Conservation (phyloP, 2,113 vertebrate genomes). For the Rhinopomastus cyanomelas region DNA sequence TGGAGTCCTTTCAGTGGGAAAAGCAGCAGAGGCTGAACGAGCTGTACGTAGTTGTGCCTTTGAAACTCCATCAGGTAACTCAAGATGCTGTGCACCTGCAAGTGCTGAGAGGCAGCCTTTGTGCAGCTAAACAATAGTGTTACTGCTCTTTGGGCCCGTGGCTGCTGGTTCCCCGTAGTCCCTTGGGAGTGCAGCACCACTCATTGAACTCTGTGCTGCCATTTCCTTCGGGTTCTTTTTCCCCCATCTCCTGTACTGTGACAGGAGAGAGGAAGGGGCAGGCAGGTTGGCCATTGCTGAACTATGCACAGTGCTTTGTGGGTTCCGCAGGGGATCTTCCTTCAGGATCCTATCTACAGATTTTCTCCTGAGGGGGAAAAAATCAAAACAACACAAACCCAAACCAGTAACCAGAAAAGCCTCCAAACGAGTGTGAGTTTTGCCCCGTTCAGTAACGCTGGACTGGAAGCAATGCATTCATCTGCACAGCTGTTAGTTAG, state of each 20-base stretch:
- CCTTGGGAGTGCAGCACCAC: background rate
- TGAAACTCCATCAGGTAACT: slow-evolving; percentile 91
- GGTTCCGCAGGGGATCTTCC: background rate
- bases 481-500: background rate
- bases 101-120: background rate
- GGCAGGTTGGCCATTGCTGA: background rate
- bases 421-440: background rate
- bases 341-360: background rate
- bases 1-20: slow-evolving; percentile 87
- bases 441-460: background rate
- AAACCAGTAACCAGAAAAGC: background rate
- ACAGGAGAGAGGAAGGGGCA: background rate
- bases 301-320: background rate
- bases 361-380: background rate
- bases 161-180: background rate
- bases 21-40: slow-evolving; percentile 89
- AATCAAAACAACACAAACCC: background rate
- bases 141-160: background rate
- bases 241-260: background rate
- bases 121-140: background rate
- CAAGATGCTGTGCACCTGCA: background rate
- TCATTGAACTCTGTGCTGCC: background rate
- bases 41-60: slow-evolving; percentile 84
- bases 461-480: background rate
- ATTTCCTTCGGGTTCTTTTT: background rate